These are phyloP conservation scores for Ruditapes philippinarum DNA, from an alignment of 1,140 invertebrate genomes.

Conservation along the genomic window DNA sequence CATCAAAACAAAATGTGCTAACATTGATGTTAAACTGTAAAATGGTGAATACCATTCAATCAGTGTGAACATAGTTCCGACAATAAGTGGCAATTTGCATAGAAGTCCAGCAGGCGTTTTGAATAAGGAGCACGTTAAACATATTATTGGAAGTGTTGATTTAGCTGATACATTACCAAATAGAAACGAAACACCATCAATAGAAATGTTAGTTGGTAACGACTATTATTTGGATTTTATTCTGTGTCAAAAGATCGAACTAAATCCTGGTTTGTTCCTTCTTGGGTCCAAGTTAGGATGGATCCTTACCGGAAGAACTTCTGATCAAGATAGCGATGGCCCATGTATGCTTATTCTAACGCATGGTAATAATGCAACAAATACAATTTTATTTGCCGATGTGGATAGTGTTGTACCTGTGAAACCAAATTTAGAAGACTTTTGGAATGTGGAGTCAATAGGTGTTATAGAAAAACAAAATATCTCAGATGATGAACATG, in stretches of 20 bases:
- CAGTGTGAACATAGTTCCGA: constrained; percentile 13
- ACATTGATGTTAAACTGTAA: neutral
- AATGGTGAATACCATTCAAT: neutral
- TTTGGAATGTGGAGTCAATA: constrained; percentile 62
- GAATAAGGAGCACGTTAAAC: neutral
- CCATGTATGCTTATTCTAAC: neutral
- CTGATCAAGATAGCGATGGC: neutral
- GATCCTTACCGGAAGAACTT: neutral
- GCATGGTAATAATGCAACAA: neutral
- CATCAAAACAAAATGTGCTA: neutral
- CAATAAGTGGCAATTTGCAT: constrained; percentile 4
- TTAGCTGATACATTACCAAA: neutral
- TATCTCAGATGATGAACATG: constrained; percentile 30
- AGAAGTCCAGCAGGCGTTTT: neutral
- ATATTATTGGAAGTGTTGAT: neutral
- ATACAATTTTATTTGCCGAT: neutral
- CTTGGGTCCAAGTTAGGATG: constrained; percentile 17
- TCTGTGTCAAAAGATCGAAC: neutral
- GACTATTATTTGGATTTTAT: constrained; percentile 19
- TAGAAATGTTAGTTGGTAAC: constrained; percentile 12
- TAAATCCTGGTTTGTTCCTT: neutral
- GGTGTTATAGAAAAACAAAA: constrained; percentile 35
- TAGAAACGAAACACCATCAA: neutral
- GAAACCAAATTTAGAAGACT: constrained; percentile 37
- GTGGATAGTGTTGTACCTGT: neutral